Base-by-base conservation (phyloP, 1,140 invertebrate genomes). In the Cotesia glomerata region DNA sequence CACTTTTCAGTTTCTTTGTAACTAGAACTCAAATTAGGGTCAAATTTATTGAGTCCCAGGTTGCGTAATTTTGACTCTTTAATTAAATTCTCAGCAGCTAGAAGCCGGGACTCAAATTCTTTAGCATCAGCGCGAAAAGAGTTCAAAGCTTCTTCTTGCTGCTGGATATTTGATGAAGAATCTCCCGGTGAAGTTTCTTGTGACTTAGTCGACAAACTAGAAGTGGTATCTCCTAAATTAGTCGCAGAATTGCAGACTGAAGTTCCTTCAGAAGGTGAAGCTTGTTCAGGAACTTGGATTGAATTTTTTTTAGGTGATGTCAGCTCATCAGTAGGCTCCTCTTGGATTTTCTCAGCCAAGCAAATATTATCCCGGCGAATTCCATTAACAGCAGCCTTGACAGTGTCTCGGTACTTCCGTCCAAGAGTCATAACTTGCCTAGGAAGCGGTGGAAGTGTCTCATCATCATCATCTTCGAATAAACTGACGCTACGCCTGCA, bases 21-120 rank as follows among this genome's bases (percentile, higher is more conserved):
- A 52, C 78, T 82, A 0, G 78, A 73, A 56, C 56, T 74, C 4
- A 84, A 72, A 61, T 85, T 84, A 0, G 63, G 75, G 61, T 82
- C 78, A 14, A 80, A 81, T 13, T 70, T 76, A 8, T 36, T 59
- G 0, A 72, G 39, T 0, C 77, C 79, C 0, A 85, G 62, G 14
- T 85, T 87, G 35, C 80, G 82, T 26, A 83, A 14, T 32, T 85
- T 84, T 0, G 85, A 86, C n/a, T 85, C 85, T 18, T 85, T 85
- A 16, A 87, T 86, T 8, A 87, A 39, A 73, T 85, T 86, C 35
- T 87, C 85, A 3, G 85, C 84, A 2, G 84, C 84, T 0, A 85
- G 54, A 3, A 87, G 45, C n/a, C 85, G 63, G 26, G 74, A 81
- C 69, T 84, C 81, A 26, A 85, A 84, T 18, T 81, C 81, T 9